phyloP scores from a whole-genome alignment of 2,113 vertebrate species.

The Craseonycteris thonglongyai region DNA sequence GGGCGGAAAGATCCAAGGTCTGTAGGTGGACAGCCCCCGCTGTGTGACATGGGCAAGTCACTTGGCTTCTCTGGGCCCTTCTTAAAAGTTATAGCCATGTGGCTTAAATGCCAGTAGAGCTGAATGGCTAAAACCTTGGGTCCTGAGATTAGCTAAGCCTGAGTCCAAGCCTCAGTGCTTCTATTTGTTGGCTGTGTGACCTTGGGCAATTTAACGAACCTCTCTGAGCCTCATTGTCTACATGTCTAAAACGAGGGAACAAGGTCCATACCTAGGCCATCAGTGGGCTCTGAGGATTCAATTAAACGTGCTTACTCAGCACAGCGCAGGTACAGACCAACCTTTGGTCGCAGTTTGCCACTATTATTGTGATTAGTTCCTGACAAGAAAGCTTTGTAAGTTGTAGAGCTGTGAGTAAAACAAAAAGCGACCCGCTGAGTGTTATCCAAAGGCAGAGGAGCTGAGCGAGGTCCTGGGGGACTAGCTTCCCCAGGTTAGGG shows the following conservation, averaged over 20 bases:
- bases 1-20: background rate
- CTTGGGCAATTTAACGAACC: background rate
- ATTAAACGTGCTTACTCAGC: background rate
- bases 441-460: background rate
- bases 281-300: background rate
- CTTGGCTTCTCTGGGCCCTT: background rate
- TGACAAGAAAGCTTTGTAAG: background rate
- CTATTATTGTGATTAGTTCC: background rate
- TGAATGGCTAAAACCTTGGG: background rate
- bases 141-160: background rate
- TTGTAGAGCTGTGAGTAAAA: background rate
- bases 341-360: rapidly evolving
- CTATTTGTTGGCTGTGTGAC: background rate
- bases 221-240: background rate
- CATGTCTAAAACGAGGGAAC: background rate
- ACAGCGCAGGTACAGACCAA: rapidly evolving
- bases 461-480: no score
- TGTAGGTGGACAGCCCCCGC: no score
- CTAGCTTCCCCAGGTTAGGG: background rate
- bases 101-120: no score
- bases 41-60: background rate
- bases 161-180: background rate
- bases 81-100: background rate
- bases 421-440: no score
- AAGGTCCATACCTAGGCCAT: background rate